Evolutionary conservation across 2,113 vertebrate species (phyloP), one percentile per base, ranked within the genome.

Genomic region (Daphoenositta chrysoptera): DNA sequence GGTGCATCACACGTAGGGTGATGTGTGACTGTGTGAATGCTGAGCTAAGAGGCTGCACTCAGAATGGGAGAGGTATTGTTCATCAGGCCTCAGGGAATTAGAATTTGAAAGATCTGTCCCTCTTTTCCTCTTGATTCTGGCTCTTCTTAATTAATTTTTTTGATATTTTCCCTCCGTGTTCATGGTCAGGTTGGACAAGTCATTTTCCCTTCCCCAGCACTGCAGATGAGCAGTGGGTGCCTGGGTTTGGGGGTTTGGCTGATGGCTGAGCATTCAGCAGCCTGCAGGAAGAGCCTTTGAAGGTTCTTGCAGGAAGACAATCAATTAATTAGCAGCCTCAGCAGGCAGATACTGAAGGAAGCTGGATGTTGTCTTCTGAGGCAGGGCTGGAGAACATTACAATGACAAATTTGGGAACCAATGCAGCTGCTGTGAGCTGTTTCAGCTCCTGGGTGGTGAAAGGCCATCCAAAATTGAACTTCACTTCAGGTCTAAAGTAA

Each of bases 1-100:
- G 51, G 28, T 5, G 4, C 6, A 10, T 40, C 60, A 33, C 28
- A 3, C 0, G 1, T 1, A 6, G 50, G 6, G 2, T 42, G 66
- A 47, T 4, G 79, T 30, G 0, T 2, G 50, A 2, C 58, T 44
- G 30, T 3, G 63, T 11, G 40, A 13, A 40, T 37, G 82, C 85
- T 47, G 84, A 76, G 92, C 82, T 27, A 16, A 54, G 78, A 42
- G 51, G 45, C 66, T 80, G 56, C 28, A 5, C 54, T 57, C 13
- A 7, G 5, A 45, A 16, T 4, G 13, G 83, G 40, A 91, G 9
- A 17, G 33, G 20, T 7, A 3, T 28, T 20, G 30, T 35, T 73
- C 72, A 24, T 54, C 39, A 47, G 24, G 21, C 60, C 47, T 39
- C 37, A 53, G 47, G 18, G 35, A 66, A n/a, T 60, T 30, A 51